These are phyloP conservation scores for Eclectus roratus DNA, from an alignment of 2,113 vertebrate genomes.

Conservation along the genomic window DNA sequence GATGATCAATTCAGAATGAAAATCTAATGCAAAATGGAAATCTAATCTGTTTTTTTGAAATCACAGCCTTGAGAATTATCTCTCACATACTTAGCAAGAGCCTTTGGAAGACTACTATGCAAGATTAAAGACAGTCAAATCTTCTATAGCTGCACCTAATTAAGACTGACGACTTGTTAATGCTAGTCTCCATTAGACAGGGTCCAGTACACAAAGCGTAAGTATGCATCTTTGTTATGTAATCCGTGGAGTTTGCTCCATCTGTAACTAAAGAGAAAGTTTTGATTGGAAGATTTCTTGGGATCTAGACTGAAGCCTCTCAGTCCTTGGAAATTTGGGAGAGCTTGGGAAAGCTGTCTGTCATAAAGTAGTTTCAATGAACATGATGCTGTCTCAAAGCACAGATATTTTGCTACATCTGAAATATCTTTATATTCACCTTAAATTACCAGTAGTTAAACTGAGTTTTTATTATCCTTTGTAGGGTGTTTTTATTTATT, in stretches of 20 bases:
- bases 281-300: not conserved
- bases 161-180: not conserved
- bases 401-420: not conserved
- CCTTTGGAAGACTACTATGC: not conserved
- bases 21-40: not conserved
- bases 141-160: not conserved
- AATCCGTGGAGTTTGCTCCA: not conserved
- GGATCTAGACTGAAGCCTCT: not conserved
- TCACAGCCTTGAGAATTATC: not conserved
- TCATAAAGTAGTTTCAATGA: not conserved
- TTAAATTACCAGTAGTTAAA: not conserved
- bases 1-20: not conserved
- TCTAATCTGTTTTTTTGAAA: not conserved
- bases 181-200: not conserved
- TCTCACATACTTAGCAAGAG: not conserved
- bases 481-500: not conserved
- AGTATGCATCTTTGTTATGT: not conserved
- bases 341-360: not conserved
- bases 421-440: not conserved
- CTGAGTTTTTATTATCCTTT: not conserved
- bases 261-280: not conserved
- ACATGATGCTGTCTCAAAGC: not conserved
- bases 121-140: not conserved
- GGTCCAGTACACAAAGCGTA: not conserved
- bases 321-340: not conserved